phyloP scores from a whole-genome alignment of 2,797 vertebrate genomes.

The Sphaeramia orbicularis region DNA sequence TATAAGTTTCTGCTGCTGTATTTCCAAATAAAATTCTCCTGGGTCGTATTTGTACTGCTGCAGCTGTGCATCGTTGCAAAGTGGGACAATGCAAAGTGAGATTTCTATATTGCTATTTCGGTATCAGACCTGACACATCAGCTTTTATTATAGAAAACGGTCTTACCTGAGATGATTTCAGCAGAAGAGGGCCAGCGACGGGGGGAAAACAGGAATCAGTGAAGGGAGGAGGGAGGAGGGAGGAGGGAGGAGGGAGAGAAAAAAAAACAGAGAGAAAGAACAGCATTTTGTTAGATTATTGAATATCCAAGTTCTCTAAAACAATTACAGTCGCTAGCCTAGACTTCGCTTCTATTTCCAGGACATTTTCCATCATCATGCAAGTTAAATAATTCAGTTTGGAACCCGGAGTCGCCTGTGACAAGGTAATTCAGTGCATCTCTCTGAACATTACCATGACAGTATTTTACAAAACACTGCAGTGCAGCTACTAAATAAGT shows the following conservation, averaged over 20 bases:
- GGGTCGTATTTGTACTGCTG: constrained; percentile 18
- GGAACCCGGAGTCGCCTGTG: constrained; percentile 6
- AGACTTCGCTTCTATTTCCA: constrained; percentile 6
- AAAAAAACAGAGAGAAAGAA: constrained; percentile 50
- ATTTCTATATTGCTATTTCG: constrained; percentile 30
- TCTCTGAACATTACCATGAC: constrained; percentile 16
- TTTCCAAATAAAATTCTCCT: constrained; percentile 27
- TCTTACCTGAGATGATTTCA: constrained; percentile 75
- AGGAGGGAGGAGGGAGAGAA: background rate
- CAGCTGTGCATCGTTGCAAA: constrained; percentile 23
- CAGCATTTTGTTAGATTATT: constrained; percentile 60
- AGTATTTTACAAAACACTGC: constrained; percentile 34
- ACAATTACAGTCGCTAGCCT: constrained; percentile 29
- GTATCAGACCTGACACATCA: constrained; percentile 20
- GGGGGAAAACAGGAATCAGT: constrained; percentile 26
- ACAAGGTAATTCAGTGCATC: constrained; percentile 33
- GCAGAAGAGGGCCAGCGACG: constrained; percentile 8
- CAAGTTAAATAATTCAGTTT: constrained; percentile 33
- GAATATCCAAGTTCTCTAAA: constrained; percentile 25
- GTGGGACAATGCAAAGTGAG: constrained; percentile 21
- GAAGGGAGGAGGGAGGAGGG: background rate
- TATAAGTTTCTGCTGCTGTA: background rate
- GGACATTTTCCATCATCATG: constrained; percentile 20
- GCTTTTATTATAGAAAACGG: constrained; percentile 32
- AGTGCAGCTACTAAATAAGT: constrained; percentile 6